phyloP scores from a whole-genome alignment of 2,797 vertebrate species.

The Morelia viridis region DNA sequence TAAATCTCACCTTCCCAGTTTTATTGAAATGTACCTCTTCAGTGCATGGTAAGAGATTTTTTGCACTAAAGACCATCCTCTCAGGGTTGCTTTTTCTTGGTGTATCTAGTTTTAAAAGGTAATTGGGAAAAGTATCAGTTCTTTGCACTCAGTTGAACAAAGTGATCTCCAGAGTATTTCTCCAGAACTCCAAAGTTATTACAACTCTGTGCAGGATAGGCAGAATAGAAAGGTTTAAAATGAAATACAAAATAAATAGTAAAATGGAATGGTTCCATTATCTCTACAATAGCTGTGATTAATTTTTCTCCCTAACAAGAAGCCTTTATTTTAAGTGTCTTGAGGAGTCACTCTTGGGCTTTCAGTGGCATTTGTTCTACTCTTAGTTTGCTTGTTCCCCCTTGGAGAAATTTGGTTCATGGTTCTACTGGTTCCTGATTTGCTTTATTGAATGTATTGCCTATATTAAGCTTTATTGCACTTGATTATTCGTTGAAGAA shows the following conservation, averaged over 20 bases:
- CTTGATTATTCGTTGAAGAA: neutral
- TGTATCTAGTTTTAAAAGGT: neutral
- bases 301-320: neutral
- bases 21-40: neutral
- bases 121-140: neutral
- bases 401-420: neutral
- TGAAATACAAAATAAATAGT: neutral
- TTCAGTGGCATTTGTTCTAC: neutral
- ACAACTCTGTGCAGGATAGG: neutral
- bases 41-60: neutral
- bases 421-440: neutral
- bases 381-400: neutral
- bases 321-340: neutral
- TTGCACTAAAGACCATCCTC: neutral
- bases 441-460: neutral
- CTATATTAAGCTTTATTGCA: conserved; percentile 6
- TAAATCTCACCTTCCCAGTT: neutral
- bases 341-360: neutral
- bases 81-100: neutral
- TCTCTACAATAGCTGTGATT: neutral
- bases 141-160: neutral
- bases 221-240: neutral
- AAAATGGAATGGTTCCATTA: neutral
- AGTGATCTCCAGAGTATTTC: neutral
- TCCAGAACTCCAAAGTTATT: neutral